Percentiles rank a stretch among this genome's conserved stretches.
phyloP scores from a whole-genome alignment of 2,888 invertebrate genomes.

The Stenichneumon culpator region DNA sequence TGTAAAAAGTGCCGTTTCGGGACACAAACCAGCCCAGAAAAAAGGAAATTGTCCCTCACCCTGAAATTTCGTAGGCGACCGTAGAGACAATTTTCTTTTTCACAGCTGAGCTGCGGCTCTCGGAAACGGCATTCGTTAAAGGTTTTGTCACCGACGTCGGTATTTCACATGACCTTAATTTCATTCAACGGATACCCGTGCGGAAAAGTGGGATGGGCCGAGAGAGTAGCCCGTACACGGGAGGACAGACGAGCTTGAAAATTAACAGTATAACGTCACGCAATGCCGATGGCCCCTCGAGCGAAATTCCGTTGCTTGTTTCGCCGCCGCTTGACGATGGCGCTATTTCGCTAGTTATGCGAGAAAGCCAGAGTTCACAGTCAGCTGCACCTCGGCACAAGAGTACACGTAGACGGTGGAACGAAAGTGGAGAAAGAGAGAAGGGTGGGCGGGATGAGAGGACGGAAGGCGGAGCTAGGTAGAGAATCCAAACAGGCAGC shows the following conservation, averaged over 20 bases:
- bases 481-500: conserved; percentile 47
- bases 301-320: conserved; percentile 56
- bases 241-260: conserved; percentile 18
- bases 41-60: neutral
- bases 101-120: neutral
- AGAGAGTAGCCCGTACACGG: neutral
- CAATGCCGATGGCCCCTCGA: conserved; percentile 33
- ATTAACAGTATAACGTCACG: conserved; percentile 26
- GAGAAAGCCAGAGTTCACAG: conserved; percentile 24
- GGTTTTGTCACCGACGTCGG: neutral
- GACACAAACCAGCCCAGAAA: neutral
- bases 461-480: conserved; percentile 37
- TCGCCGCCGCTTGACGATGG: conserved; percentile 52
- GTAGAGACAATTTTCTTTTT: neutral
- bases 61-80: neutral
- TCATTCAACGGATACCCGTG: neutral
- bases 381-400: conserved; percentile 11
- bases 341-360: conserved; percentile 57
- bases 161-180: neutral
- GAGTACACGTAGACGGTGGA: conserved; percentile 24
- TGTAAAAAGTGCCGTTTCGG: neutral
- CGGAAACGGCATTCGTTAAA: neutral
- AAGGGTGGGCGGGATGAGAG: conserved; percentile 32
- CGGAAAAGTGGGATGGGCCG: neutral
- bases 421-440: conserved; percentile 46